Evolutionary conservation across 2,797 vertebrate species (phyloP), one percentile per base, ranked within the genome.

Genomic region (Thalassophryne amazonica): DNA sequence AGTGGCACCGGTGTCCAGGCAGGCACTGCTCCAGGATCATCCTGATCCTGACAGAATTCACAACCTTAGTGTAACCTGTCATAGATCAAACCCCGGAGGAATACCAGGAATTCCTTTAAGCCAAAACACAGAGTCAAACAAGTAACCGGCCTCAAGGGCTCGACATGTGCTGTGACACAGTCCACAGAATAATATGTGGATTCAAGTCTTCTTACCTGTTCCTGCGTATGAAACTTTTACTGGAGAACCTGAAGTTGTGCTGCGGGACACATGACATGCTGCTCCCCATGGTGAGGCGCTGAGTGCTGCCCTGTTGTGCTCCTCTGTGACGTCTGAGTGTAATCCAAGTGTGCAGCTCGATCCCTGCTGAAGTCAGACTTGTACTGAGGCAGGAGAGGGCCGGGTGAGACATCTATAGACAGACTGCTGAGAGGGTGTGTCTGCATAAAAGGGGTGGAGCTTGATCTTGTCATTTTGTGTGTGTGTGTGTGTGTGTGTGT

Each of bases 201-300:
- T 8, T 12, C 2, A 22, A 18, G 4, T 37, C 20, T 32, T 54
- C 78, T 72, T 81, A 93, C 91, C 91, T 93, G 88, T 93, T 93
- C 45, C 91, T 80, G 32, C 91, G 89, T 9, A 93, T 90, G 66
- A 92, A 93, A 38, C 86, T 90, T 78, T 93, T 93, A 78, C 90
- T 86, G 60, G 91, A 93, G 68, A 83, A 90, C 45, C 84, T 89
- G 58, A 91, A 87, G 73, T 90, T 92, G 78, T 91, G 86, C 33
- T 91, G 88, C 65, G 91, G 91, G 51, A 92, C 86, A 69, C 91
- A 93, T 73, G 91, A 93, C 83, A 92, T 85, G 70, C 87, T 88
- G 78, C 83, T 90, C 89, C 91, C 91, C 91, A 93, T 93, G 70
- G 23, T 88, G 78, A 40, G 18, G 39, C 39, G 58, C 33, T 69